Evolutionary conservation across 2,888 invertebrate species (phyloP), one percentile per base, ranked within the genome.

Genomic region (Timandra comae): DNA sequence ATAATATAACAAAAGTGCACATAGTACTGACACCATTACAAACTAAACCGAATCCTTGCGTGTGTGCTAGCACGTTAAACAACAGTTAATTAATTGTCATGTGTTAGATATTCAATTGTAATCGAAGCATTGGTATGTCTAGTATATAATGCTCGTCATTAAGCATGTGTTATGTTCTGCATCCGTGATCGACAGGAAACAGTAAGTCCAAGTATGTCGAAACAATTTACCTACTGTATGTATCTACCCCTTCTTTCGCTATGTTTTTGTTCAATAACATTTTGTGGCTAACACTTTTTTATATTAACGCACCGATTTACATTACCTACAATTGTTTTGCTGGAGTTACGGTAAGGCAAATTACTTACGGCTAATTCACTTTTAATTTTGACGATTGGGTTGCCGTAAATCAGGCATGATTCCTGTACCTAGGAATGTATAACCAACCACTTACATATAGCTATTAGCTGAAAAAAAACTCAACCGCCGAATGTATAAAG

Each of bases 111-210:
- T 33, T n/a, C 44, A 39, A 35, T 28, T 24, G 41, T 42, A 49
- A 55, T 44, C 54, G 52, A 62, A 61, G 69, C 63, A 67, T 72
- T 49, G 64, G 67, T 71, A 59, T 52, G 40, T 52, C 45, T 71
- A 75, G 71, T 71, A n/a, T n/a, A n/a, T 53, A 63, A 63, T 67
- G 71, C 68, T 67, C 73, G 78, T 73, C 62, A 78, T 67, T 73
- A 84, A 84, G 84, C 84, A 84, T 84, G 84, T 84, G 73, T 80
- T 82, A 76, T 84, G 84, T 84, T 76, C 77, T 69, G 82, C 82
- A 82, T 86, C 79, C 88, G 76, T 86, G 63, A 60, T 86, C 88
- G 81, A 85, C 90, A 91, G 91, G 91, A 91, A 91, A 88, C 90
- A 91, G 91, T 91, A 91, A 91, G 91, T 91, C 79, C 79, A 80